These are phyloP conservation scores for Trichomycterus rosablanca DNA, from an alignment of 2,113 vertebrate species.

Conservation along the genomic window DNA sequence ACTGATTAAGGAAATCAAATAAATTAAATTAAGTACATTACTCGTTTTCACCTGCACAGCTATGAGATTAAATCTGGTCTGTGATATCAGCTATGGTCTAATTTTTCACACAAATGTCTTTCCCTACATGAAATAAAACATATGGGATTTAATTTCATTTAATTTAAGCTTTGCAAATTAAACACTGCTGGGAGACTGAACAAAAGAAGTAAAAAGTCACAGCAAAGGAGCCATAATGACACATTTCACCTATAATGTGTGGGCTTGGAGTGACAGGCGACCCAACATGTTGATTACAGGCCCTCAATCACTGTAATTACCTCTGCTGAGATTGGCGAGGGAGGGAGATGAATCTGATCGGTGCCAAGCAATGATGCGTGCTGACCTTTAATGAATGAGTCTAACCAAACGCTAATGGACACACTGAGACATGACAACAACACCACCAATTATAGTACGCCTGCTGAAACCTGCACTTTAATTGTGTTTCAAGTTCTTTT, in stretches of 20 bases:
- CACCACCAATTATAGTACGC: conserved; percentile 14
- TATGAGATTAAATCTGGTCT: background rate
- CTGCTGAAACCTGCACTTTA: conserved; percentile 22
- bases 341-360: conserved; percentile 30
- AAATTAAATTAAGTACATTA: too few relatives aligned
- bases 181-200: background rate
- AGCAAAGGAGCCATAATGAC: conserved; percentile 10
- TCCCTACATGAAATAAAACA: too few relatives aligned
- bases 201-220: background rate
- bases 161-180: conserved; percentile 1
- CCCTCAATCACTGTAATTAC: conserved; percentile 48
- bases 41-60: background rate
- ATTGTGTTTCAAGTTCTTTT: conserved; percentile 1
- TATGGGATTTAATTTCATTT: too few relatives aligned
- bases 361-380: conserved; percentile 13
- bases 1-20: too few relatives aligned
- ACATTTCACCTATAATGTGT: conserved; percentile 29
- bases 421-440: conserved; percentile 17
- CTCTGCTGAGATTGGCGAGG: conserved; percentile 35
- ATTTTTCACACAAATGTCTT: too few relatives aligned
- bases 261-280: conserved; percentile 41
- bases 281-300: conserved; percentile 42
- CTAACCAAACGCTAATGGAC: conserved; percentile 28
- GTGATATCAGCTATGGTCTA: background rate
- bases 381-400: conserved; percentile 42